Evolutionary conservation across 2,888 invertebrate genomes (phyloP).

Genomic region (Perizoma affinitatum): DNA sequence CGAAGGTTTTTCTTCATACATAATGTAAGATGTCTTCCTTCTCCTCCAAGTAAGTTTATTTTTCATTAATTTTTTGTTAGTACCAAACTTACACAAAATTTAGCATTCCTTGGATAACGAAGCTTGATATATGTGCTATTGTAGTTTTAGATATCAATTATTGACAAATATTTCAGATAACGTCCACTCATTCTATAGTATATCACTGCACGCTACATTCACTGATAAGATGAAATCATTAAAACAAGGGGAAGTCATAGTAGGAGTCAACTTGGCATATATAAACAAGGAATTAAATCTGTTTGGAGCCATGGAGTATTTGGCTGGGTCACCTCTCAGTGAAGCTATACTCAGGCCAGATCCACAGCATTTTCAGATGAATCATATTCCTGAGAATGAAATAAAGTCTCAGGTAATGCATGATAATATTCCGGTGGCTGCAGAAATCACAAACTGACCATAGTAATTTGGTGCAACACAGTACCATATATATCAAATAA

Average conservation of each 20-base stretch:
- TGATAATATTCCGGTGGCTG: too few relatives aligned
- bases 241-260: slow-evolving; percentile 60
- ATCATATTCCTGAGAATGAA: slow-evolving; percentile 38
- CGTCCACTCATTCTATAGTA: slow-evolving; percentile 61
- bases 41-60: slow-evolving; percentile 63
- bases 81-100: too few relatives aligned
- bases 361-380: slow-evolving; percentile 64
- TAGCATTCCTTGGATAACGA: too few relatives aligned
- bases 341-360: slow-evolving; percentile 85
- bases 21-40: slow-evolving; percentile 63
- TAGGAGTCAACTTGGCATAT: slow-evolving; percentile 58
- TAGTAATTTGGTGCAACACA: too few relatives aligned
- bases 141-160: not conserved
- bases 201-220: slow-evolving; percentile 66
- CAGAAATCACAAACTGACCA: too few relatives aligned
- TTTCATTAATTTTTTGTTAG: not conserved
- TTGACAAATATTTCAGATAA: slow-evolving; percentile 58
- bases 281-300: slow-evolving; percentile 81
- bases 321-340: slow-evolving; percentile 84
- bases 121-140: too few relatives aligned
- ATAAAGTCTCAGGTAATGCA: slow-evolving; percentile 58
- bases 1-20: slow-evolving; percentile 72
- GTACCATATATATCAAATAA: too few relatives aligned
- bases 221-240: slow-evolving; percentile 63
- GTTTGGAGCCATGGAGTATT: slow-evolving; percentile 85